Evolutionary conservation across 2,797 vertebrate genomes (phyloP).

Genomic region (Tauraco hartlaubi): DNA sequence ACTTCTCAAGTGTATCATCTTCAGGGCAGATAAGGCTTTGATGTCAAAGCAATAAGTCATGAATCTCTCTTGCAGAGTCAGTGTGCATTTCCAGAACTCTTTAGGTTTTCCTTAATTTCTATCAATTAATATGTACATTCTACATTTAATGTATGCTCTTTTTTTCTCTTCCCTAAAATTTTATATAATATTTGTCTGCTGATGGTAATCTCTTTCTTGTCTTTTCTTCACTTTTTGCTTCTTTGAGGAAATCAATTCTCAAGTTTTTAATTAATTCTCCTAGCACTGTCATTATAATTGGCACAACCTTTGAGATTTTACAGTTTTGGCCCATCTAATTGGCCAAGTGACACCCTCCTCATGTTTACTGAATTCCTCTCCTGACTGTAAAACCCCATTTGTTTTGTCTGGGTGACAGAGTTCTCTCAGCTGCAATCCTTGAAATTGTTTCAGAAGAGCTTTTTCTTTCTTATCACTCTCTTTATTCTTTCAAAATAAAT

Average conservation of each 20-base stretch:
- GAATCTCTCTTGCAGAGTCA: not conserved
- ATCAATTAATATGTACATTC: not conserved
- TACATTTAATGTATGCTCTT: not conserved
- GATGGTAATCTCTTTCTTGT: not conserved
- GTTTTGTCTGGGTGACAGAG: conserved; percentile 3
- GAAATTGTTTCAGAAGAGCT: conserved; percentile 7
- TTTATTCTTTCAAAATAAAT: conserved; percentile 25
- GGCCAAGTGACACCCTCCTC: conserved; percentile 1
- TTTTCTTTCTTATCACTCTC: conserved; percentile 28
- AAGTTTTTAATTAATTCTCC: conserved; percentile 22
- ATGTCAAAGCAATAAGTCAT: conserved; percentile 16
- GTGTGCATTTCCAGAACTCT: not conserved
- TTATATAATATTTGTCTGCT: not conserved
- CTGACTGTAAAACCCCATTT: conserved; percentile 13
- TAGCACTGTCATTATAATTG: not conserved
- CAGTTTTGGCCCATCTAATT: conserved; percentile 8
- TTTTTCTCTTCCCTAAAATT: not conserved
- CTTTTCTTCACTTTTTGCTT: not conserved
- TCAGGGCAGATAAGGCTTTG: not conserved
- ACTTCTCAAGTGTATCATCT: not conserved
- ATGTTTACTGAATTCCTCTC: conserved; percentile 47
- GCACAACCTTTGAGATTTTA: conserved; percentile 32
- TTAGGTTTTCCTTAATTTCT: not conserved
- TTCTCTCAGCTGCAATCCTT: not conserved
- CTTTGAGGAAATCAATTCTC: conserved; percentile 20